Conservation (phyloP, 2,113 vertebrate genomes). For the Peromyscus maniculatus region DNA sequence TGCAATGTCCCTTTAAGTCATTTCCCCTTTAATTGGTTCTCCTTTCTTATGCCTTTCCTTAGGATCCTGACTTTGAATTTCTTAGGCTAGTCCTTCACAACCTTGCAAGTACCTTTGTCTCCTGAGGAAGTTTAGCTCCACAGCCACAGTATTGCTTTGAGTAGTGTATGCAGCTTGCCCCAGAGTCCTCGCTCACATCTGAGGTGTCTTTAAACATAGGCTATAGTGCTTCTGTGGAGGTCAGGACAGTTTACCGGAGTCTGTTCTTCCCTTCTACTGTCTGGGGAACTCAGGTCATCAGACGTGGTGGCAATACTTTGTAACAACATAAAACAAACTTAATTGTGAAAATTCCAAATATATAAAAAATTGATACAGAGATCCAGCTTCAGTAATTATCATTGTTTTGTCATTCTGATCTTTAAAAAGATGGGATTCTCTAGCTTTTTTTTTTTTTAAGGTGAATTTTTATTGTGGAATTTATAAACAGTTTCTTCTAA, state of each 20-base stretch:
- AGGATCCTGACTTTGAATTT: constrained; percentile 6
- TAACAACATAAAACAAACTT: neutral
- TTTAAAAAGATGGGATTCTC: neutral
- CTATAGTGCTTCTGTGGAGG: neutral
- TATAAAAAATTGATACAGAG: constrained; percentile 7
- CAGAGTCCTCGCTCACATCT: neutral
- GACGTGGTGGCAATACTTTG: neutral
- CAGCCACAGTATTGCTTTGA: neutral
- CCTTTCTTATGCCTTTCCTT: neutral
- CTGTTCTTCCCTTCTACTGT: neutral
- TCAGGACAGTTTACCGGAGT: neutral
- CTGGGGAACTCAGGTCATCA: neutral
- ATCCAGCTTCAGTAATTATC: neutral
- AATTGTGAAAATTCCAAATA: neutral
- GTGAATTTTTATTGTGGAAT: no score
- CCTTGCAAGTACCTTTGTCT: neutral
- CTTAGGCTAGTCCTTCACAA: neutral
- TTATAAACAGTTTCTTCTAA: no score
- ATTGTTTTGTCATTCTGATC: neutral
- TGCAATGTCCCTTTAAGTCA: neutral
- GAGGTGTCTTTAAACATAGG: neutral
- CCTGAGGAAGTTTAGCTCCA: neutral
- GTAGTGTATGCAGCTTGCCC: neutral
- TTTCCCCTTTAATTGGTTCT: neutral
- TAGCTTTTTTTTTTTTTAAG: no score